Conservation (phyloP, 2,888 invertebrate genomes). For the Papilio demoleus region DNA sequence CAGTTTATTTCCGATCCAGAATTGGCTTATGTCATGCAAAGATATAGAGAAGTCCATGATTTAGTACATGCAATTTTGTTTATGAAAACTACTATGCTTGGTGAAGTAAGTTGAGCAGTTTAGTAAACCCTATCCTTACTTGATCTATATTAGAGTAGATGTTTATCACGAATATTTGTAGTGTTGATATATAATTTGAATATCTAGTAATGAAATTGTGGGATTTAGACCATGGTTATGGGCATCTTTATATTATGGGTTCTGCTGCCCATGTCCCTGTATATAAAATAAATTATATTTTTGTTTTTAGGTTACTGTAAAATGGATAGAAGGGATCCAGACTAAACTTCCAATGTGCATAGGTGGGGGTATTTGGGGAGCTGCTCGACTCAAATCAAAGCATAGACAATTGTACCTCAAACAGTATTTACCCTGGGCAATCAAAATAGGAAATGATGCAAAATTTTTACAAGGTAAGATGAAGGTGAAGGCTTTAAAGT, state of each 20-base stretch:
- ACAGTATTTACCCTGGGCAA: conserved; percentile 93
- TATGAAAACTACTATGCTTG: conserved; percentile 97
- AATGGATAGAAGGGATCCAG: conserved; percentile 99
- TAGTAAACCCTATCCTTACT: background rate
- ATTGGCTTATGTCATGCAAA: conserved; percentile 97
- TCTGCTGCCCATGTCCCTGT: no score
- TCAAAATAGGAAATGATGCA: conserved; percentile 89
- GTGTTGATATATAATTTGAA: no score
- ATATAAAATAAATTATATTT: no score
- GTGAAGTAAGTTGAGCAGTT: conserved; percentile 79
- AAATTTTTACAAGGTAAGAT: conserved; percentile 89
- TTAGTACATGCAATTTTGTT: conserved; percentile 94
- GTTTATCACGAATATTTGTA: no score
- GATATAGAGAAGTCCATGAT: conserved; percentile 99
- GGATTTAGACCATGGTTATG: no score
- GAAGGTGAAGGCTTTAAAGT: no score
- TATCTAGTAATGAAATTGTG: no score
- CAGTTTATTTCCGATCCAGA: conserved; percentile 95
- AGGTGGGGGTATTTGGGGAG: conserved; percentile 96
- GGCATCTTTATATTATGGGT: no score
- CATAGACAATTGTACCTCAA: conserved; percentile 91
- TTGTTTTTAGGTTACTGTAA: conserved; percentile 91
- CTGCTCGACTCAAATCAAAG: conserved; percentile 92
- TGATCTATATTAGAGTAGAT: background rate
- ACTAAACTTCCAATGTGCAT: conserved; percentile 98